These are phyloP conservation scores for Conus canariensis DNA, from an alignment of 2,888 invertebrate species.

Conservation along the genomic window DNA sequence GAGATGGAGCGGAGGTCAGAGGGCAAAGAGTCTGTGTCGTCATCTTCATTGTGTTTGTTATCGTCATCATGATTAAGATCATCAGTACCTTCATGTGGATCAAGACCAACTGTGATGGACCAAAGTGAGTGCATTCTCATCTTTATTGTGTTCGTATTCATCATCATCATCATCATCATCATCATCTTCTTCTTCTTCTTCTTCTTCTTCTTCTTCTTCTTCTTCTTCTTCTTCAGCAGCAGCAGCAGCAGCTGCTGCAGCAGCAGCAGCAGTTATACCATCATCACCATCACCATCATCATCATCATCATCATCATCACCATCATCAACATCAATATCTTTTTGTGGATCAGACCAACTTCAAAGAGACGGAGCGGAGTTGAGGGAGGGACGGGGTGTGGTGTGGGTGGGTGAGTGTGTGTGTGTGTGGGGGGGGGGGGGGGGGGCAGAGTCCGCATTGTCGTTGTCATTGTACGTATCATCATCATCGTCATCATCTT, in stretches of 20 bases:
- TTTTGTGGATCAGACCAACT: conserved; percentile 67
- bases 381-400: too few relatives aligned
- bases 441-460: conserved; percentile 33
- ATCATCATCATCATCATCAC: too few relatives aligned
- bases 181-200: neutral
- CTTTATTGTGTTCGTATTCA: too few relatives aligned
- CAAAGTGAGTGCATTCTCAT: too few relatives aligned
- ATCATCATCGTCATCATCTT: neutral
- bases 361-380: conserved; percentile 62
- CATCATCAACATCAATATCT: too few relatives aligned
- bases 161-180: too few relatives aligned
- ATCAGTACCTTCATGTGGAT: neutral
- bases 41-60: conserved; percentile 19
- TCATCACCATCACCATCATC: neutral
- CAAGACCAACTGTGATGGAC: neutral
- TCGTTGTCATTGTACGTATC: neutral
- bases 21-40: conserved; percentile 31
- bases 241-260: neutral
- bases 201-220: too few relatives aligned
- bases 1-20: conserved; percentile 57
- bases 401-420: too few relatives aligned
- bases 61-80: neutral
- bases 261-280: neutral
- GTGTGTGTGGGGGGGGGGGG: conserved; percentile 57
- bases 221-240: neutral